Base-by-base conservation (phyloP, 2,888 invertebrate species). In the Arrhopalites spinosus region DNA sequence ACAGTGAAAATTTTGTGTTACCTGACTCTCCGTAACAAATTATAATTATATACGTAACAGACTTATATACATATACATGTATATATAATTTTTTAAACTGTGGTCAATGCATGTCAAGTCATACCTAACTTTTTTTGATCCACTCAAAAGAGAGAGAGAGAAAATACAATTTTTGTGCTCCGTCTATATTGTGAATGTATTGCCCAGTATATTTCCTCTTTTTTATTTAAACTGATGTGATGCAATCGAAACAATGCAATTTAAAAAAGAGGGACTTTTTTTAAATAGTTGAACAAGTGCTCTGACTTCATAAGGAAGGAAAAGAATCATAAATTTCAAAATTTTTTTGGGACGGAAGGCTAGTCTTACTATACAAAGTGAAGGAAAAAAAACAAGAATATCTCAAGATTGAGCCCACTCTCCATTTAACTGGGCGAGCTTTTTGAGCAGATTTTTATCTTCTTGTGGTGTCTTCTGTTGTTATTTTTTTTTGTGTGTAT, bases 311-410 rank as follows among this genome's bases (percentile, higher is more conserved):
- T 45, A 68, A 76, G 76, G 73, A 76, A 73, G 73, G 73, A 76
- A 76, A 69, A 50, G 73, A 59, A 67, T 68, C 76, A 76, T 76
- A 76, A 76, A 76, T 76, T 67, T n/a, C n/a, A n/a, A n/a, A n/a
- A n/a, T n/a, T n/a, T n/a, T n/a, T 56, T 68, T 27, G 23, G 61
- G 36, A 72, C 63, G 72, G 72, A 72, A 64, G 63, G 71, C 59
- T 71, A 71, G 71, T 59, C 59, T 53, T n/a, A 53, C 56, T 70
- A 53, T 70, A n/a, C 50, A 47, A 17, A 47, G 27, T 27, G 59
- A 59, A 45, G 36, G 11, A 11, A 59, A 20, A 66, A 20, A 7
- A 66, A 45, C n/a, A 30, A 23, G 20, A 23, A 25, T 59, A 59
- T 59, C 3, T 59, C 2, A 25, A 64, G 23, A n/a, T 36, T 36